A percentile compares a stretch with the other conserved stretches of the same genome.
phyloP scores from a whole-genome alignment of 23 tunicate species.

The Oikopleura vanhoeffeni region DNA sequence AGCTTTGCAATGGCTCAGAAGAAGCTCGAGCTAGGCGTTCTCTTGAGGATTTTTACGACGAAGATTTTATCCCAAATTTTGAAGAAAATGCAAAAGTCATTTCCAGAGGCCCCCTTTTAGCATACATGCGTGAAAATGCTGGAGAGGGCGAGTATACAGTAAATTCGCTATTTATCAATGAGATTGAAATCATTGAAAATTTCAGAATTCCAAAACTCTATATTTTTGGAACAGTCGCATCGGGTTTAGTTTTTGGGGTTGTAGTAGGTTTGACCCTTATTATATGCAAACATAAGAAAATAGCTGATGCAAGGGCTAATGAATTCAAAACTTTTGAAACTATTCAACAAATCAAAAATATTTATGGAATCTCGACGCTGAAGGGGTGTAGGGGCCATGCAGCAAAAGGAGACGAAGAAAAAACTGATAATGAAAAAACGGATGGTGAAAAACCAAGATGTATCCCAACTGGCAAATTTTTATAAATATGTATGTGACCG shows the following conservation, averaged over 20 bases:
- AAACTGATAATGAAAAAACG: no score
- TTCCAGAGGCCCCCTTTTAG: neutral
- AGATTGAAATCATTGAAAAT: neutral
- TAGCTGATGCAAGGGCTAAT: neutral
- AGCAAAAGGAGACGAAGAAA: no score
- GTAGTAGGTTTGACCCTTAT: neutral
- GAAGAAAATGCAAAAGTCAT: neutral
- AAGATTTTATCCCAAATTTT: neutral
- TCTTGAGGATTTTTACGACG: no score
- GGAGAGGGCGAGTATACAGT: constrained; percentile 14
- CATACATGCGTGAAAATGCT: neutral
- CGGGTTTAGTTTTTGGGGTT: neutral
- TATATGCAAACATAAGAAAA: neutral
- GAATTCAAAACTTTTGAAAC: neutral
- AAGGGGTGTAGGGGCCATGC: no score
- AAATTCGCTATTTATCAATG: neutral
- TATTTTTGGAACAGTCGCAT: constrained; percentile 2
- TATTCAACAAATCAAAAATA: neutral
- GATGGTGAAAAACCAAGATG: no score
- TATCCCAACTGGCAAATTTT: no score
- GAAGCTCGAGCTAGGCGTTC: neutral
- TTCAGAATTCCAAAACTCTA: neutral
- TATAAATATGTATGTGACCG: no score
- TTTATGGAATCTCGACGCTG: neutral
- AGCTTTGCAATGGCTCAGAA: neutral